Percentiles rank a stretch among this genome's conserved stretches.
Evolutionary conservation across 1,140 invertebrate species (phyloP).

Genomic region (Bombus balteatus): DNA sequence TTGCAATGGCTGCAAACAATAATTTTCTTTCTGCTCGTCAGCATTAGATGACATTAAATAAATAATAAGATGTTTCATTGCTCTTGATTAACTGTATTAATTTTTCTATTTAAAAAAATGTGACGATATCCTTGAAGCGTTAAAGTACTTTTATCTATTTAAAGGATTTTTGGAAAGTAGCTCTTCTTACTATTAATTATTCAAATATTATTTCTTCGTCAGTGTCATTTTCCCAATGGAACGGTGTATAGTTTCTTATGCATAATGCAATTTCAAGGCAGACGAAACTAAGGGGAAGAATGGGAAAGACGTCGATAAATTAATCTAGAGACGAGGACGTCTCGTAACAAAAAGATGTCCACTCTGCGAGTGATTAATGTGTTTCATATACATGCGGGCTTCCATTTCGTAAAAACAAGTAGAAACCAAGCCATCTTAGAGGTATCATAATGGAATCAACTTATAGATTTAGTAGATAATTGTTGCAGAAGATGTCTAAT

Average conservation of each 20-base stretch:
- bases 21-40: too few species aligned
- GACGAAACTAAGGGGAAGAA: background rate
- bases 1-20: too few species aligned
- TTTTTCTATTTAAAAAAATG: too few species aligned
- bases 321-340: background rate
- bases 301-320: slow-evolving; percentile 21
- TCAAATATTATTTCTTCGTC: background rate
- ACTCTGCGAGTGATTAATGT: slow-evolving; percentile 15
- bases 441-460: background rate
- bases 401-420: background rate
- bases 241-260: background rate
- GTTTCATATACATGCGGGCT: background rate
- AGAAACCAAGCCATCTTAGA: background rate
- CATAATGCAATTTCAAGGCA: background rate
- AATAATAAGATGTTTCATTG: too few species aligned
- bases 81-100: too few species aligned
- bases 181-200: background rate
- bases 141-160: background rate
- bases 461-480: background rate
- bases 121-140: background rate
- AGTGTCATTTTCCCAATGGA: background rate
- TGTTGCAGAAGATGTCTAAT: background rate
- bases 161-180: background rate
- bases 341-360: background rate
- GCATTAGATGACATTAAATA: too few species aligned